Base-by-base conservation (phyloP, 2,113 vertebrate species). In the Balaeniceps rex region DNA sequence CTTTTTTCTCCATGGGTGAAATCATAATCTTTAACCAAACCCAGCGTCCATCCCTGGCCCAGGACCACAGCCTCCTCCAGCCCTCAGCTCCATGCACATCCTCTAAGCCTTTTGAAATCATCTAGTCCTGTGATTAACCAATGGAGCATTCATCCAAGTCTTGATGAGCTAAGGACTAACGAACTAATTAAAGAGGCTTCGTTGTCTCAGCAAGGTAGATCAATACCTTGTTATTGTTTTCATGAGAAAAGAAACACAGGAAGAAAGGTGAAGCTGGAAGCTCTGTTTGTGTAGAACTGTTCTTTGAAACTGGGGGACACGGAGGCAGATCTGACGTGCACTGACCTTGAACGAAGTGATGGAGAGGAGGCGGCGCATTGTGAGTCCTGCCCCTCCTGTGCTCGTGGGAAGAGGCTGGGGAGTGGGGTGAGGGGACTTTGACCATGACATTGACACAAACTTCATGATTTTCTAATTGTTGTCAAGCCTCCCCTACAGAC, bases 131-230 rank as follows among this genome's bases (percentile, higher is more conserved):
- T 38, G 84, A 71, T 84, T 83, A 91, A 72, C 61, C 74, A 38
- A 23, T 29, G 40, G 81, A 89, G 60, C 81, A 36, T 85, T 66
- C 83, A 54, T 68, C 82, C 92, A 78, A 10, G 60, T 55, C 90
- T 76, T 40, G 78, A 88, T 54, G 58, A 79, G 57, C 83, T 49
- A 31, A 84, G 69, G 87, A 79, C 88, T 93, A 95, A 91, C 78
- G 81, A 96, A 78, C 81, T 94, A 84, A 95, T 96, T 91, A 91
- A 85, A 90, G 84, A 84, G 84, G 42, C 57, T 84, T 75, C 69
- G 25, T 76, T 57, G 61, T 92, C 89, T 86, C 79, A 65, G 60
- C 91, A 78, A 58, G 55, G 54, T 49, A 47, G 88, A 93, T 94
- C 96, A 75, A 93, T 95, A 96, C 31, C 81, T 94, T 85, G 46